Conservation (phyloP, 2,113 vertebrate species). For the Acinonyx jubatus region DNA sequence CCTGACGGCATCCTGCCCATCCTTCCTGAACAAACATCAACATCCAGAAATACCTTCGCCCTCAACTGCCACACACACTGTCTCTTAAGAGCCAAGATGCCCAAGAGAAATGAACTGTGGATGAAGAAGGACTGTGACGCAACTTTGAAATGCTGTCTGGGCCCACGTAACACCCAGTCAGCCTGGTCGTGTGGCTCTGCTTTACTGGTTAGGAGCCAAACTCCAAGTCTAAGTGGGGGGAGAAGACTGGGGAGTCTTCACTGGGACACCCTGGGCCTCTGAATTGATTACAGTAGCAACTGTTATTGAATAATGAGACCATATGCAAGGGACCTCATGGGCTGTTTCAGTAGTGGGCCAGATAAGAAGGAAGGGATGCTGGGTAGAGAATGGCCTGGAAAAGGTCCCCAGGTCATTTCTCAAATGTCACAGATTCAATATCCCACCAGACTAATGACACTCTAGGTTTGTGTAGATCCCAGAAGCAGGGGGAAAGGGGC, state of each 20-base stretch:
- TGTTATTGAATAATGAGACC: neutral
- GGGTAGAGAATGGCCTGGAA: neutral
- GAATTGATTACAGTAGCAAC: neutral
- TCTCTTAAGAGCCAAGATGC: neutral
- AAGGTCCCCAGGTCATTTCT: neutral
- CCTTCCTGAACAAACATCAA: neutral
- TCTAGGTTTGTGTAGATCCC: neutral
- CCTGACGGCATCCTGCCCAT: neutral
- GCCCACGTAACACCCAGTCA: neutral
- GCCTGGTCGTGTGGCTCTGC: neutral
- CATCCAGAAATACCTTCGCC: neutral
- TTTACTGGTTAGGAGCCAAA: neutral
- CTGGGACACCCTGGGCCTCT: neutral
- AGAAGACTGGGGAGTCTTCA: neutral
- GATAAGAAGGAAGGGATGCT: neutral
- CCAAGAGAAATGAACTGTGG: neutral
- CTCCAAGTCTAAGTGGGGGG: neutral
- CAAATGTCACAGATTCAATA: neutral
- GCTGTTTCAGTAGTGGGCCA: neutral
- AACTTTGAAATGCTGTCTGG: neutral
- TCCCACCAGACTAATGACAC: neutral
- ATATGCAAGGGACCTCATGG: fast-evolving
- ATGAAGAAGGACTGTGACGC: neutral
- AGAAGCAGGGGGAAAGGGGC: neutral
- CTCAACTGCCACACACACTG: neutral